Conservation (phyloP, 2,888 invertebrate species). For the Diploptera punctata region DNA sequence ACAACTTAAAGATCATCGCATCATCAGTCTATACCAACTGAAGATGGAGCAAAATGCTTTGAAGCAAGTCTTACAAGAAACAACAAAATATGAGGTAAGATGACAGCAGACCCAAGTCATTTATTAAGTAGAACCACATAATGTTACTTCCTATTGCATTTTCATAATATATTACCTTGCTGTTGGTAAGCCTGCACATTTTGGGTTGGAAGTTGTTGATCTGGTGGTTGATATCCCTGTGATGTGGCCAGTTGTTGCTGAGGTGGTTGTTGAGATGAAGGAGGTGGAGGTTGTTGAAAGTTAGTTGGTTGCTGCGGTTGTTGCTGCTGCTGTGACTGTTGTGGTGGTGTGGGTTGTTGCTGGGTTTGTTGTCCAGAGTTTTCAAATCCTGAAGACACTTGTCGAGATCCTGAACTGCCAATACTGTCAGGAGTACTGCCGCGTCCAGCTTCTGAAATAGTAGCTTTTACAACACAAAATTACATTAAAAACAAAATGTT, state of each 20-base stretch:
- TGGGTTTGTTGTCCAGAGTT: constrained; percentile 17
- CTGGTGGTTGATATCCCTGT: constrained; percentile 6
- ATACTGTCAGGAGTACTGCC: constrained; percentile 35
- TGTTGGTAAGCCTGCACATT: constrained; percentile 13
- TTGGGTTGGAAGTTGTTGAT: neutral
- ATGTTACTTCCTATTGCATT: no score
- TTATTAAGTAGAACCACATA: no score
- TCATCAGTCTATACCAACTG: no score
- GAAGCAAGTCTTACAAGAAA: no score
- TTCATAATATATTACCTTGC: no score
- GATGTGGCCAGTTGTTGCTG: constrained; percentile 13
- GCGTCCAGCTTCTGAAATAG: constrained; percentile 18
- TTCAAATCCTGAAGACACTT: constrained; percentile 32
- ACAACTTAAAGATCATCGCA: no score
- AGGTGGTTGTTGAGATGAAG: neutral
- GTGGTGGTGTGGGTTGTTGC: neutral
- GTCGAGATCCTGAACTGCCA: constrained; percentile 30
- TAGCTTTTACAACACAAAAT: neutral
- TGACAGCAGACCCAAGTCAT: no score
- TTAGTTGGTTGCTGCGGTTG: neutral
- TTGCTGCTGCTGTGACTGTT: constrained; percentile 19
- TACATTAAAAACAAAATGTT: no score
- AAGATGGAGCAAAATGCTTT: no score
- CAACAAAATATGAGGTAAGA: no score
- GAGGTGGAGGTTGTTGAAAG: neutral